Evolutionary conservation across 2,113 vertebrate genomes (phyloP).

Genomic region (Colinus virginianus): DNA sequence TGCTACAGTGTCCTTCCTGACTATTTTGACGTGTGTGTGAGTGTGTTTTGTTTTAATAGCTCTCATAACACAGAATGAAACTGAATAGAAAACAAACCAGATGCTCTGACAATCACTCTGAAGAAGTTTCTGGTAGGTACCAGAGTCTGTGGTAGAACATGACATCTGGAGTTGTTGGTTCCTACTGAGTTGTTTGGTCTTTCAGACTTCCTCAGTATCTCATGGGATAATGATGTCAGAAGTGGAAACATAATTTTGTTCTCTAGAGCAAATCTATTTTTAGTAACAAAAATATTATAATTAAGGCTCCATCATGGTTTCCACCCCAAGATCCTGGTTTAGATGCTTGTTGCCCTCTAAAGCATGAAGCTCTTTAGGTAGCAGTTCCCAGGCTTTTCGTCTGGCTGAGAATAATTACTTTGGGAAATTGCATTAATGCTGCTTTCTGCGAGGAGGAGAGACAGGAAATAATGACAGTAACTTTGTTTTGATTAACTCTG

Average conservation of each 20-base stretch:
- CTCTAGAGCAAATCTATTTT: slow-evolving; percentile 60
- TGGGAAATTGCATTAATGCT: neutral
- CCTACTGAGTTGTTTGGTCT: slow-evolving; percentile 42
- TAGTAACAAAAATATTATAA: slow-evolving; percentile 51
- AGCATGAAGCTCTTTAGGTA: slow-evolving; percentile 26
- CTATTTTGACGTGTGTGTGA: neutral
- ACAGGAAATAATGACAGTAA: neutral
- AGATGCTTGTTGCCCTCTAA: slow-evolving; percentile 3
- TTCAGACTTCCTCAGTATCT: slow-evolving; percentile 43
- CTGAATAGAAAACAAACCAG: neutral
- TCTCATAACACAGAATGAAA: neutral
- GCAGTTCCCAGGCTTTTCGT: slow-evolving; percentile 58
- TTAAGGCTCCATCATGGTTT: slow-evolving; percentile 62
- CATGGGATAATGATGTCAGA: slow-evolving; percentile 40
- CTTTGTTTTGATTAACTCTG: neutral
- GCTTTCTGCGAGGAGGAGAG: neutral
- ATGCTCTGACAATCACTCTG: neutral
- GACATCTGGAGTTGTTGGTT: slow-evolving; percentile 16
- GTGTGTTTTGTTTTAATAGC: neutral
- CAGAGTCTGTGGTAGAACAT: neutral
- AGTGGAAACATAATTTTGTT: slow-evolving; percentile 48
- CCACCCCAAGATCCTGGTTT: slow-evolving; percentile 42
- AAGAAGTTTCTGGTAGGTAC: neutral
- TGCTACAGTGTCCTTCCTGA: neutral
- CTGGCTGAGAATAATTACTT: slow-evolving; percentile 1